phyloP scores from a whole-genome alignment of 2,888 invertebrate species.

The Sycophila texana region DNA sequence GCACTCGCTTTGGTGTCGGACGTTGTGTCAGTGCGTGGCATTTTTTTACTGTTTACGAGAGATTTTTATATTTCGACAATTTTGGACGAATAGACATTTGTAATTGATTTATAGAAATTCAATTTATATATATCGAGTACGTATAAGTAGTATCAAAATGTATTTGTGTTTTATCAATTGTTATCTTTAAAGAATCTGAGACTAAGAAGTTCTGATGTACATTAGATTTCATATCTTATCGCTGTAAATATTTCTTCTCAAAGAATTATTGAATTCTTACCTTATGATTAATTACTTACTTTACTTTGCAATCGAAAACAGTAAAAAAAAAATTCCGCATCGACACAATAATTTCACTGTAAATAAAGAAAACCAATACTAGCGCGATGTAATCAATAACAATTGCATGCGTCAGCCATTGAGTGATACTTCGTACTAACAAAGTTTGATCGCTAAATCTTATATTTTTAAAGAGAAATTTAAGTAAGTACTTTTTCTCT shows the following conservation, averaged over 20 bases:
- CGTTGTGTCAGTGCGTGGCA: background rate
- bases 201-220: no score
- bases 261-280: no score
- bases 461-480: background rate
- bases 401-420: constrained; percentile 14
- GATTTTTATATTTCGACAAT: background rate
- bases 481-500: background rate
- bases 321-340: constrained; percentile 1
- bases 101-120: no score
- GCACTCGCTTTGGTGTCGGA: constrained; percentile 1
- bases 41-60: background rate
- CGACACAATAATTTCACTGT: background rate
- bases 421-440: constrained; percentile 32
- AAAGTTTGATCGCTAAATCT: constrained; percentile 4
- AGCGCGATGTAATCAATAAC: background rate
- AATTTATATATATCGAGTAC: no score
- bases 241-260: no score
- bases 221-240: no score
- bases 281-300: no score
- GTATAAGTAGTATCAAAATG: no score
- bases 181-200: no score
- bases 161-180: no score
- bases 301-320: background rate
- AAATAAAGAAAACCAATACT: constrained; percentile 8
- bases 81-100: no score